Conservation (phyloP, 2,888 invertebrate species). For the Drosophila fungiperda region DNA sequence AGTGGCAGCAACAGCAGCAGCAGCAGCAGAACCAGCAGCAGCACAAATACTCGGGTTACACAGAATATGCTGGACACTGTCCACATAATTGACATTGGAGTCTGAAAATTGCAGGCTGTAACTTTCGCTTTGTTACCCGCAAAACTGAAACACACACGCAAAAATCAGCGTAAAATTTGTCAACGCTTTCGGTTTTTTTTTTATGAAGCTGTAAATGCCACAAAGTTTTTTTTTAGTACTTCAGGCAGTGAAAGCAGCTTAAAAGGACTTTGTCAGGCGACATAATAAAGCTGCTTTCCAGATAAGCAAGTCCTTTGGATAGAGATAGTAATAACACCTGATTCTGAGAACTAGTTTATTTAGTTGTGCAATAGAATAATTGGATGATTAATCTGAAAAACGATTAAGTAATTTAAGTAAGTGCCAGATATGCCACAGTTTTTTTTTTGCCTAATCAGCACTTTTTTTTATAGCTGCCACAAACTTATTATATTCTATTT, state of each 20-base stretch:
- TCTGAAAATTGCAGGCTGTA: slow-evolving; percentile 46
- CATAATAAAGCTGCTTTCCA: slow-evolving; percentile 1
- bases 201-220: slow-evolving; percentile 69
- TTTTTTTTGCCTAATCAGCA: neutral
- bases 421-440: neutral
- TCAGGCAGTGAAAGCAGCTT: slow-evolving; percentile 31
- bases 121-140: slow-evolving; percentile 33
- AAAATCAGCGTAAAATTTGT: slow-evolving; percentile 78
- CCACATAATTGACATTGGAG: slow-evolving; percentile 63
- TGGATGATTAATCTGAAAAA: neutral
- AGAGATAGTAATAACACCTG: neutral
- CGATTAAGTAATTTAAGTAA: neutral
- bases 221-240: slow-evolving; percentile 50
- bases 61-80: slow-evolving; percentile 19
- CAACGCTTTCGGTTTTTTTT: slow-evolving; percentile 55
- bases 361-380: neutral
- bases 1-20: slow-evolving; percentile 1
- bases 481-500: neutral
- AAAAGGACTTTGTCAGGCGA: neutral
- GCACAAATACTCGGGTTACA: neutral
- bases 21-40: neutral
- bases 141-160: slow-evolving; percentile 29
- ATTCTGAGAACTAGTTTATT: neutral
- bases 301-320: neutral
- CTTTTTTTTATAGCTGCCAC: neutral